These are phyloP conservation scores for Lycophotia porphyrea DNA, from an alignment of 2,888 invertebrate species.

Conservation along the genomic window DNA sequence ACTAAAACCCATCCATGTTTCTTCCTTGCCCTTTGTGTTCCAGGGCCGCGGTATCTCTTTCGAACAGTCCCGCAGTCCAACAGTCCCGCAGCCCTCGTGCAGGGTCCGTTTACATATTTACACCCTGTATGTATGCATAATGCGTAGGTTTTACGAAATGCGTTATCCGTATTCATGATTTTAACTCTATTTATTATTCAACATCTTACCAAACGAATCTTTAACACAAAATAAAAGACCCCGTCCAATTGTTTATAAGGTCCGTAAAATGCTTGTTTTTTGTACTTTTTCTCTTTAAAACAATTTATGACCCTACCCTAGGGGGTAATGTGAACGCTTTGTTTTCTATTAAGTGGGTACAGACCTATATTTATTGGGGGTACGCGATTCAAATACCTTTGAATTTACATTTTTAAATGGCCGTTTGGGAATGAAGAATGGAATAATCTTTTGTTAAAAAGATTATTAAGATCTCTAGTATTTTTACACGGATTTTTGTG, in stretches of 20 bases:
- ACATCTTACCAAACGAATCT: not conserved
- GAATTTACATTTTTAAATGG: constrained; percentile 48
- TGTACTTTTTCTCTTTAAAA: constrained; percentile 37
- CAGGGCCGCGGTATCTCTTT: no score
- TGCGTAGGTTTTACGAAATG: no score
- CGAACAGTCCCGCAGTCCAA: no score
- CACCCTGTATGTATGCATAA: no score
- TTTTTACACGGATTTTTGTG: not conserved
- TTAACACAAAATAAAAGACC: constrained; percentile 31
- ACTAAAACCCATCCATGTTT: no score
- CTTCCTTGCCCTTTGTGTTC: no score
- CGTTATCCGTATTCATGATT: not conserved
- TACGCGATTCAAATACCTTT: constrained; percentile 44
- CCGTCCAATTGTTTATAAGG: constrained; percentile 35
- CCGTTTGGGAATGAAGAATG: constrained; percentile 22
- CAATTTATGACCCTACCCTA: constrained; percentile 46
- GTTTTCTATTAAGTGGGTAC: constrained; percentile 58
- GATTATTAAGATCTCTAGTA: not conserved
- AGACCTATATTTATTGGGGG: constrained; percentile 46
- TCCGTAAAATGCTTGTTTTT: constrained; percentile 47
- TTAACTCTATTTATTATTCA: not conserved
- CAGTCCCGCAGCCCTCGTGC: no score
- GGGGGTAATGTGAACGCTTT: constrained; percentile 53
- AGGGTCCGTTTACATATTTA: no score
- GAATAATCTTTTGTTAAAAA: constrained; percentile 15